These are phyloP conservation scores for Brachyhypopomus occidentalis DNA, from an alignment of 2,113 vertebrate genomes.

Conservation along the genomic window DNA sequence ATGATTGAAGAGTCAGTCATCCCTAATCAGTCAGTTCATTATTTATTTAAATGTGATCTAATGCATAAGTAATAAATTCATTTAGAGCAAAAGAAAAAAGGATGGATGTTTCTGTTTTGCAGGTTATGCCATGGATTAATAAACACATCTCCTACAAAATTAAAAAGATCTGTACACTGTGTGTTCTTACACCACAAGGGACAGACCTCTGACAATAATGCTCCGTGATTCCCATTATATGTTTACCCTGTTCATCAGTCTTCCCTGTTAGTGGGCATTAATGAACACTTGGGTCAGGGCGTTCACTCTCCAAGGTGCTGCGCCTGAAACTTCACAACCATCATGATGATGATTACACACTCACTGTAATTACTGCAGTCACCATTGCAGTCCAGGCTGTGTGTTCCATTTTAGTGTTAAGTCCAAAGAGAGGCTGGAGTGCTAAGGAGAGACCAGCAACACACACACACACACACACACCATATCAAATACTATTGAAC, in stretches of 20 bases:
- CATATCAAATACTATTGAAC: constrained; percentile 18
- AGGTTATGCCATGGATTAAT: neutral
- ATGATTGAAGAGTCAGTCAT: too few species aligned
- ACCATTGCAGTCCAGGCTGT: constrained; percentile 68
- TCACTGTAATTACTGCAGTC: constrained; percentile 58
- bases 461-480: neutral
- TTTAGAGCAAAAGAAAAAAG: neutral
- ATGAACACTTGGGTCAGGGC: constrained; percentile 3
- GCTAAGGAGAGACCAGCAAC: neutral
- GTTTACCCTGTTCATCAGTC: neutral
- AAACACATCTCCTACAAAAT: too few species aligned
- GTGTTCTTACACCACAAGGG: neutral
- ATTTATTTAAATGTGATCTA: neutral
- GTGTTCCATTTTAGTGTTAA: constrained; percentile 67
- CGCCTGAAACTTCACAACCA: constrained; percentile 31
- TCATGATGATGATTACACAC: constrained; percentile 64
- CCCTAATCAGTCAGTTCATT: neutral
- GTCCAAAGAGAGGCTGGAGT: constrained; percentile 7
- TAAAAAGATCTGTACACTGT: too few species aligned
- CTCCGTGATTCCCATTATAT: neutral
- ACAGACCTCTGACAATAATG: neutral
- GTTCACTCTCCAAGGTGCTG: constrained; percentile 30
- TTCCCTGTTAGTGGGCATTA: neutral
- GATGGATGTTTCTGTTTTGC: neutral
- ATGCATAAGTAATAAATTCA: neutral